Percentiles rank a stretch among this genome's conserved stretches.
phyloP scores from a whole-genome alignment of 2,888 invertebrate genomes.

The Brachypalpus laphriformis region DNA sequence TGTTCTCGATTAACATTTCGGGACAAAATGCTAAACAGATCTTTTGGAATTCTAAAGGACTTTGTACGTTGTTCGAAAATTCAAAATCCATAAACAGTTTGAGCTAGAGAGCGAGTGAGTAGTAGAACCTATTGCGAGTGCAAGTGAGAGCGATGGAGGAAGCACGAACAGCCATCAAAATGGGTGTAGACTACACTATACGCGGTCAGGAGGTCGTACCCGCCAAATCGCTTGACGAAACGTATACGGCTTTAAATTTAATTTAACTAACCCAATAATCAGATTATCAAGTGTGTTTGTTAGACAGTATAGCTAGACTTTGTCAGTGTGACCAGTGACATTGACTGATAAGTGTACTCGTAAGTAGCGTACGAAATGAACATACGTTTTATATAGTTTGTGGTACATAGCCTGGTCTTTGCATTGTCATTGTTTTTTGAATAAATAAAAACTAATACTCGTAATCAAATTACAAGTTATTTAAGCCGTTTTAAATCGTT shows the following conservation, averaged over 20 bases:
- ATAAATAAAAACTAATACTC: background rate
- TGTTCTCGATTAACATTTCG: slow-evolving; percentile 68
- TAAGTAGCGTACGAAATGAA: no score
- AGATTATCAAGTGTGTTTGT: slow-evolving; percentile 5
- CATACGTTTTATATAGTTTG: no score
- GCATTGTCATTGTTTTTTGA: background rate
- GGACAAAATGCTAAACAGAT: slow-evolving; percentile 67
- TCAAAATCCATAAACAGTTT: background rate
- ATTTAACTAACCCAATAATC: background rate
- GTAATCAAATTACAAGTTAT: no score
- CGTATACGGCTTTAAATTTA: background rate
- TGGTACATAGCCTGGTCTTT: background rate
- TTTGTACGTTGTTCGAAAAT: slow-evolving; percentile 50
- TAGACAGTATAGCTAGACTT: background rate
- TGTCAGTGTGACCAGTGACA: background rate
- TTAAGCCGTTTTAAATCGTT: no score
- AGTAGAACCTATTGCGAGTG: background rate
- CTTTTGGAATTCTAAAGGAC: slow-evolving; percentile 58
- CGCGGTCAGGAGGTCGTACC: slow-evolving; percentile 21
- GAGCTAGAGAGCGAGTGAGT: background rate
- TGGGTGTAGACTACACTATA: background rate
- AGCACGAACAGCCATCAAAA: background rate
- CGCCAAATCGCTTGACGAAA: background rate
- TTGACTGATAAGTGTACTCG: slow-evolving; percentile 1
- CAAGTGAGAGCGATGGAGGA: slow-evolving; percentile 25